phyloP scores from a whole-genome alignment of 1,140 invertebrate species.

The Frieseomelitta varia region DNA sequence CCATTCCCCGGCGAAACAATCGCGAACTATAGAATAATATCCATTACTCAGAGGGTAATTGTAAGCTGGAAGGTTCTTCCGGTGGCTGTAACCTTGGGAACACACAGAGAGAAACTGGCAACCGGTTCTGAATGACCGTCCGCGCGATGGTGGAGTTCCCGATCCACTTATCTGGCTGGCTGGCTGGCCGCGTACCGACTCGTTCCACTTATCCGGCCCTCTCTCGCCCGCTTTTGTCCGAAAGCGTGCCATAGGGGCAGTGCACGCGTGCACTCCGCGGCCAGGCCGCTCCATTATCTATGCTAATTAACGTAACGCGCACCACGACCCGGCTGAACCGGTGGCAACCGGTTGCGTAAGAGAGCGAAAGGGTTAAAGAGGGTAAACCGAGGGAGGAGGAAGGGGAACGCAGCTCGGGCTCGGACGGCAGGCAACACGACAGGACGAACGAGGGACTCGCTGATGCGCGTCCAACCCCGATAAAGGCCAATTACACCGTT shows the following conservation, averaged over 20 bases:
- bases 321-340: neutral
- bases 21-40: neutral
- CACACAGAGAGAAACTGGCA: neutral
- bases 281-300: constrained; percentile 51
- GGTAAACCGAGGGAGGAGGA: constrained; percentile 6
- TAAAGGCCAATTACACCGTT: constrained; percentile 60
- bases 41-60: neutral
- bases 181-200: constrained; percentile 35
- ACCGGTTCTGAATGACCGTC: constrained; percentile 7
- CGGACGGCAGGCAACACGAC: neutral
- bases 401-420: constrained; percentile 1
- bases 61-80: no score
- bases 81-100: neutral
- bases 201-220: constrained; percentile 56
- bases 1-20: no score
- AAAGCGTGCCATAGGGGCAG: constrained; percentile 29
- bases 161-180: constrained; percentile 48
- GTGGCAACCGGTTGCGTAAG: constrained; percentile 4
- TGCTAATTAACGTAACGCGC: constrained; percentile 60
- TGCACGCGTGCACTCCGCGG: constrained; percentile 11
- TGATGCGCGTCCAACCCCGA: constrained; percentile 46
- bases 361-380: constrained; percentile 45
- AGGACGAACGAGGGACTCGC: constrained; percentile 32
- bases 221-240: constrained; percentile 16
- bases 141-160: neutral